Conservation (phyloP, 2,113 vertebrate species). For the Nipponia nippon region DNA sequence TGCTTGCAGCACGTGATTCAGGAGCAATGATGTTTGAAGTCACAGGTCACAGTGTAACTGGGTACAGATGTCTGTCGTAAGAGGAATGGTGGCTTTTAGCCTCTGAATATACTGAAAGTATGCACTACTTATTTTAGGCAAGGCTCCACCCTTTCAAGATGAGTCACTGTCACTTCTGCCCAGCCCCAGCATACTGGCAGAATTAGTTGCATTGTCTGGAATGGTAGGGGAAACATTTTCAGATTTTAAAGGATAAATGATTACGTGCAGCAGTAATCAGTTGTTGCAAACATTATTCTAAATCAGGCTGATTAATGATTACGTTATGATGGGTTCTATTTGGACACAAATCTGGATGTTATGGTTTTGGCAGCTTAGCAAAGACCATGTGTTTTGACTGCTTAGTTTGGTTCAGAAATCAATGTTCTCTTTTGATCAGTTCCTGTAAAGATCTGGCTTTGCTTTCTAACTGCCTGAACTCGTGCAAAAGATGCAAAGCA, state of each 20-base stretch:
- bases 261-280: constrained; percentile 8
- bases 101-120: not conserved
- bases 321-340: not conserved
- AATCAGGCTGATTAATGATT: constrained; percentile 47
- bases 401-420: constrained; percentile 3
- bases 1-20: not conserved
- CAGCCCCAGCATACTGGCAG: not conserved
- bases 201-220: constrained; percentile 43
- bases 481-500: not conserved
- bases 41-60: not conserved
- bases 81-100: not conserved
- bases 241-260: constrained; percentile 18
- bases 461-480: not conserved
- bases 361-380: not conserved
- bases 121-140: not conserved
- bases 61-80: not conserved
- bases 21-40: not conserved
- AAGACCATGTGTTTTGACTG: not conserved
- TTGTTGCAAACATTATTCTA: not conserved
- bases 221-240: not conserved
- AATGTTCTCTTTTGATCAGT: not conserved
- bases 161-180: constrained; percentile 13
- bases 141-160: not conserved
- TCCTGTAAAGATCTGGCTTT: not conserved
- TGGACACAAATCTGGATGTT: constrained; percentile 2